A percentile compares a stretch with the other conserved stretches of the same genome.
These are phyloP conservation scores for Macrostomum lignano DNA, from an alignment of 1,140 invertebrate species.

Conservation along the genomic window DNA sequence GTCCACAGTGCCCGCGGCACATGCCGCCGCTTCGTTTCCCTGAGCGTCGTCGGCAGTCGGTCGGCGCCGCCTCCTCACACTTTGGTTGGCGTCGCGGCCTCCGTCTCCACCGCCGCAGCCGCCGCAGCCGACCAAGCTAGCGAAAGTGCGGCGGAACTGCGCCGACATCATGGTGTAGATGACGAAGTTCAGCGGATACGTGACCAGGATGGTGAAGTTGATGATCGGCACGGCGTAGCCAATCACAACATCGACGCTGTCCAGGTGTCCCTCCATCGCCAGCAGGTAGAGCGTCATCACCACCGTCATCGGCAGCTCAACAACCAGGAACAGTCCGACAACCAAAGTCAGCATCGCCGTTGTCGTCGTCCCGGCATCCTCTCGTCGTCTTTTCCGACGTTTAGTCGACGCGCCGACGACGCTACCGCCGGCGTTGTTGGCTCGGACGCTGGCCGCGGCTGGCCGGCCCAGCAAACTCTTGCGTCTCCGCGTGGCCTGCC, in stretches of 20 bases:
- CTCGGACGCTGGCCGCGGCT: neutral
- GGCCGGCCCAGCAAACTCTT: neutral
- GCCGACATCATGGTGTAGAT: slow-evolving; percentile 80
- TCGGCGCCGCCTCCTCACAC: too few relatives aligned
- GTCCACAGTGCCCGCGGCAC: too few relatives aligned
- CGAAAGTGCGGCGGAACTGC: slow-evolving; percentile 68
- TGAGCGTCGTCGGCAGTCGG: too few relatives aligned
- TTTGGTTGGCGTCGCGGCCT: too few relatives aligned
- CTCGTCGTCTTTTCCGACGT: neutral
- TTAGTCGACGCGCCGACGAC: neutral
- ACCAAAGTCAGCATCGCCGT: neutral
- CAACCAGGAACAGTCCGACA: neutral
- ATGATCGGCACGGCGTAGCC: slow-evolving; percentile 41
- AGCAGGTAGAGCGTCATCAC: slow-evolving; percentile 1
- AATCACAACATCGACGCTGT: slow-evolving; percentile 27
- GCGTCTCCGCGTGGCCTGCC: slow-evolving; percentile 39
- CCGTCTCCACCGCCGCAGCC: too few relatives aligned
- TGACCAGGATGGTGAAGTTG: slow-evolving; percentile 61
- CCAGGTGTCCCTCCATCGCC: slow-evolving; percentile 16
- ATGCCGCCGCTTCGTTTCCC: too few relatives aligned
- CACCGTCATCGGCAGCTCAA: slow-evolving; percentile 1
- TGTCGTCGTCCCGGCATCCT: neutral
- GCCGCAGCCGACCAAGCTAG: too few relatives aligned
- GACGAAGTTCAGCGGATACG: slow-evolving; percentile 70
- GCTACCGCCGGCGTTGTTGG: neutral